phyloP scores from a whole-genome alignment of 2,797 vertebrate genomes.

The Ataeniobius toweri region DNA sequence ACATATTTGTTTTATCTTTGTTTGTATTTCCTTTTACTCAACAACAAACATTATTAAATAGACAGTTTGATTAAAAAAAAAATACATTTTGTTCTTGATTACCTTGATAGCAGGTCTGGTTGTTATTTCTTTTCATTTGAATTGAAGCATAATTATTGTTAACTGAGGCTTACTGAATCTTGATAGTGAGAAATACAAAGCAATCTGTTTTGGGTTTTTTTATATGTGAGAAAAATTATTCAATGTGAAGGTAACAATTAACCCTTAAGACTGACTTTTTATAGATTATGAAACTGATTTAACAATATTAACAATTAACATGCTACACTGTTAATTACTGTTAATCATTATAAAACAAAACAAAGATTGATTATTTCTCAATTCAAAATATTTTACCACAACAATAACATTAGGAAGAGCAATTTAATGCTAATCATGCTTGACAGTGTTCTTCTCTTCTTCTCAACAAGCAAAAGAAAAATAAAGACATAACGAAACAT shows the following conservation, averaged over 20 bases:
- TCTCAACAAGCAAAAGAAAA: not conserved
- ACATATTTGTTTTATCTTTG: not conserved
- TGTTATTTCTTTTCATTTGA: not conserved
- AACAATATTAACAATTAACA: not conserved
- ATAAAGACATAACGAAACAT: not conserved
- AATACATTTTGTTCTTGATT: not conserved
- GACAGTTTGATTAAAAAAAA: not conserved
- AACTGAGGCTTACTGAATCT: not conserved
- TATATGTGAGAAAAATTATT: not conserved
- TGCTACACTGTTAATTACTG: not conserved
- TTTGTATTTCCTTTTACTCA: not conserved
- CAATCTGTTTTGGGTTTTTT: not conserved
- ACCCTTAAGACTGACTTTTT: not conserved
- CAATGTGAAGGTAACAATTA: not conserved
- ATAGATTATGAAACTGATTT: not conserved
- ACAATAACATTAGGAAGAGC: not conserved
- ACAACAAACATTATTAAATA: not conserved
- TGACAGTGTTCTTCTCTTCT: not conserved
- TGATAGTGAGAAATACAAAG: not conserved
- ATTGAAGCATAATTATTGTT: not conserved
- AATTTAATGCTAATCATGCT: not conserved
- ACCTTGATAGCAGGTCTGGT: slow-evolving; percentile 1
- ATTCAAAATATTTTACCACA: not conserved
- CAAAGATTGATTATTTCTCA: not conserved
- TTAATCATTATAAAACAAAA: not conserved